Conservation (phyloP, 2,888 invertebrate genomes). For the Andricus curvator region DNA sequence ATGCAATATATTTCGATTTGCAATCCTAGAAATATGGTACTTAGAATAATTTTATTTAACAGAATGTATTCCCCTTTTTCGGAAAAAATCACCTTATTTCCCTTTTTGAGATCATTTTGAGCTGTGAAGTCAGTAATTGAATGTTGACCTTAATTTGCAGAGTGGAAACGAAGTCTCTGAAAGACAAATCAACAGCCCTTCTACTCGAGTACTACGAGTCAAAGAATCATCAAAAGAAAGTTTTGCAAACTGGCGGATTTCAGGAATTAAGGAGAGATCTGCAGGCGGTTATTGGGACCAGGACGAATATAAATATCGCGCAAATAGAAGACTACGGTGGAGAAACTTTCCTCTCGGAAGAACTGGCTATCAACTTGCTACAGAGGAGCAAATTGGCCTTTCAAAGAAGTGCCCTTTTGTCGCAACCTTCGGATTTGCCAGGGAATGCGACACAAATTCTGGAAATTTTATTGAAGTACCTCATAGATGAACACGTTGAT, state of each 20-base stretch:
- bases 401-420: slow-evolving; percentile 91
- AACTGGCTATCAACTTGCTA: slow-evolving; percentile 93
- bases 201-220: slow-evolving; percentile 93
- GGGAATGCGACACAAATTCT: slow-evolving; percentile 89
- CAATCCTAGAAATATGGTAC: too few relatives aligned
- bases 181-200: slow-evolving; percentile 87
- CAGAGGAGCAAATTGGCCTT: slow-evolving; percentile 95
- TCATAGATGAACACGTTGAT: slow-evolving; percentile 95
- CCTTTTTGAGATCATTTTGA: too few relatives aligned
- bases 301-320: slow-evolving; percentile 95
- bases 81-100: too few relatives aligned
- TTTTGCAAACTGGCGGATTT: slow-evolving; percentile 93
- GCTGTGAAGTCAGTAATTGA: neutral
- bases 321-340: slow-evolving; percentile 98
- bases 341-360: slow-evolving; percentile 97
- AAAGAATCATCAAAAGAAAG: slow-evolving; percentile 96
- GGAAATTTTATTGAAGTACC: slow-evolving; percentile 90
- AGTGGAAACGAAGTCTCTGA: slow-evolving; percentile 88
- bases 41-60: too few relatives aligned
- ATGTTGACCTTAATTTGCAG: slow-evolving; percentile 69
- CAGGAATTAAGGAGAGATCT: slow-evolving; percentile 95
- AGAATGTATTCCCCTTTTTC: too few relatives aligned
- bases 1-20: too few relatives aligned
- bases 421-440: slow-evolving; percentile 87
- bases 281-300: slow-evolving; percentile 94